A percentile compares a stretch with the other conserved stretches of the same genome.
phyloP scores from a whole-genome alignment of 2,797 vertebrate genomes.

The Sciurus vulgaris region DNA sequence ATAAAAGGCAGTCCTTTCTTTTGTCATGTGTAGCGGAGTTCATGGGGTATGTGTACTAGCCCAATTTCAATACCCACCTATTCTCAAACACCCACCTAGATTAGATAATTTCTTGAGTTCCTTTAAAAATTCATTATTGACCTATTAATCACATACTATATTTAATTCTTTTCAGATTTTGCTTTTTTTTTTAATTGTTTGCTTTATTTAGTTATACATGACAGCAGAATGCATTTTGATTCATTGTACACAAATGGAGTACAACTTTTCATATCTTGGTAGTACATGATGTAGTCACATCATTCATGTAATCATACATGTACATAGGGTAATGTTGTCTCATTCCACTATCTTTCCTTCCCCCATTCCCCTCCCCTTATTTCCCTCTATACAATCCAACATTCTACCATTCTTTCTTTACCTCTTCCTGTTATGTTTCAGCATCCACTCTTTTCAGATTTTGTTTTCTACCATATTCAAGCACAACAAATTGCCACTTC shows the following conservation, averaged over 20 bases:
- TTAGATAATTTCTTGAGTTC: background rate
- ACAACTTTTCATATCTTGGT: too few relatives aligned
- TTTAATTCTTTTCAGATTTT: slow-evolving; percentile 15
- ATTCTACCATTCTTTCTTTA: too few relatives aligned
- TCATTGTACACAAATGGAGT: too few relatives aligned
- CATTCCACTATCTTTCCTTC: too few relatives aligned
- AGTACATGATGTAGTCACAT: too few relatives aligned
- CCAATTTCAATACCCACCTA: background rate
- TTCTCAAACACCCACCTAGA: background rate
- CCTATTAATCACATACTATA: background rate
- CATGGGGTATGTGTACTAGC: background rate
- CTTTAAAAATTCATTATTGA: slow-evolving; percentile 28
- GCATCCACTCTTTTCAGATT: background rate
- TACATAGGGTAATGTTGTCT: too few relatives aligned
- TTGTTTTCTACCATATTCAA: slow-evolving; percentile 19
- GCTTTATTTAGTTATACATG: too few relatives aligned
- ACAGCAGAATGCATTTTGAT: too few relatives aligned
- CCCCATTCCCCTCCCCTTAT: too few relatives aligned
- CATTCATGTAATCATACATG: too few relatives aligned
- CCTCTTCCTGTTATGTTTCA: too few relatives aligned
- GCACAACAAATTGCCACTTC: background rate
- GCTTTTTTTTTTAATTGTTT: background rate
- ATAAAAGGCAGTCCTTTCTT: slow-evolving; percentile 3
- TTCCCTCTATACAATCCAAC: too few relatives aligned
- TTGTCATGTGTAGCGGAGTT: background rate